These are phyloP conservation scores for Pheosia gnoma DNA, from an alignment of 2,888 invertebrate species.

Conservation along the genomic window DNA sequence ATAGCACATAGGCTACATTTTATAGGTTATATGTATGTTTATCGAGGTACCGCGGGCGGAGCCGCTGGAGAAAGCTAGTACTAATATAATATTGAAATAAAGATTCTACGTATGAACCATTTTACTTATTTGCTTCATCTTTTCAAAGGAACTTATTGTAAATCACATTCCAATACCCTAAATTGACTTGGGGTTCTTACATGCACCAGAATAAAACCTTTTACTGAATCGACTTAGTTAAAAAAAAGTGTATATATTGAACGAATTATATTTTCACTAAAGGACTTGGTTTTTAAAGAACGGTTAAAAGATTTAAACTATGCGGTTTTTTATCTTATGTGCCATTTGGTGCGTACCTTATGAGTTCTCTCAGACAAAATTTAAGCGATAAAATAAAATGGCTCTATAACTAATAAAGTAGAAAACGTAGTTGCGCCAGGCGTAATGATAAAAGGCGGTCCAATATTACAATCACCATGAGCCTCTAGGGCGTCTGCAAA, in stretches of 20 bases:
- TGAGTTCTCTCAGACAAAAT: slow-evolving; percentile 21
- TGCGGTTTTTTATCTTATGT: slow-evolving; percentile 14
- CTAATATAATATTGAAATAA: neutral
- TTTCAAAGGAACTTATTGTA: too few relatives aligned
- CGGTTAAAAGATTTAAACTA: too few relatives aligned
- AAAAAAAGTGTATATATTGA: slow-evolving; percentile 3
- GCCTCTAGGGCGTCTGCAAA: slow-evolving; percentile 8
- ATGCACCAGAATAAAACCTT: neutral
- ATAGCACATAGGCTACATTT: too few relatives aligned
- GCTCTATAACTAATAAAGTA: slow-evolving; percentile 26
- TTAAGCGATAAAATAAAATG: slow-evolving; percentile 28
- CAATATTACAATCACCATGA: slow-evolving; percentile 19
- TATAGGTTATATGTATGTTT: too few relatives aligned
- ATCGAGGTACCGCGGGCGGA: too few relatives aligned
- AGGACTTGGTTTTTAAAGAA: neutral
- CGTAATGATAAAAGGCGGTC: slow-evolving; percentile 24
- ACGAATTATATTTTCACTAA: neutral
- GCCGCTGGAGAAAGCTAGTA: too few relatives aligned
- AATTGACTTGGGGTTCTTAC: too few relatives aligned
- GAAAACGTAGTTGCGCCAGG: slow-evolving; percentile 21
- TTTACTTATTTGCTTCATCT: too few relatives aligned
- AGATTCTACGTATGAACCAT: too few relatives aligned
- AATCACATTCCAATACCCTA: too few relatives aligned
- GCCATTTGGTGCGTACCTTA: slow-evolving; percentile 18
- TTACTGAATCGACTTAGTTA: slow-evolving; percentile 6